Percentiles rank a stretch among this genome's conserved stretches.
Conservation (phyloP, 2,113 vertebrate species). For the Collichthys lucidus region DNA sequence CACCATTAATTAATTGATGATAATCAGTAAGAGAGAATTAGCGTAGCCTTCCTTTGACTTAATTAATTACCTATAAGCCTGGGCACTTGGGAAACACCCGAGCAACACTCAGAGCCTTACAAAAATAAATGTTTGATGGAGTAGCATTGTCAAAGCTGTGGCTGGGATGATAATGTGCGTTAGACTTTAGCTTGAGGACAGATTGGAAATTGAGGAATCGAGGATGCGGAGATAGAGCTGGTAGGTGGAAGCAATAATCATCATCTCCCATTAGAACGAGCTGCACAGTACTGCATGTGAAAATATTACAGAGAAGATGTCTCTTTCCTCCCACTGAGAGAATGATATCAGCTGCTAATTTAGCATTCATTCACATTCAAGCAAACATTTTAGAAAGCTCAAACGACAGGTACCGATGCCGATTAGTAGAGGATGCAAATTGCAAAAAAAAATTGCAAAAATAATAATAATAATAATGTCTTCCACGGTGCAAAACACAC, state of each 20-base stretch:
- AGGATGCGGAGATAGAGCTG: not conserved
- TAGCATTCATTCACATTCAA: not conserved
- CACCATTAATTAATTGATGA: slow-evolving; percentile 82
- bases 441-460: too few species aligned
- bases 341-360: not conserved
- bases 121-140: slow-evolving; percentile 22
- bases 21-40: slow-evolving; percentile 76
- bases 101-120: slow-evolving; percentile 18
- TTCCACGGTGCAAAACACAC: not conserved
- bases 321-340: not conserved
- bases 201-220: not conserved
- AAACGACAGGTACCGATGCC: not conserved
- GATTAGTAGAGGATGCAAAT: not conserved
- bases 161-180: not conserved
- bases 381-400: not conserved
- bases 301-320: slow-evolving; percentile 4
- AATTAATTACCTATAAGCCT: slow-evolving; percentile 71
- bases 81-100: slow-evolving; percentile 41
- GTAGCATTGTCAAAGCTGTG: not conserved
- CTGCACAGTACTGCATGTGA: not conserved
- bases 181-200: not conserved
- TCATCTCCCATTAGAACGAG: not conserved
- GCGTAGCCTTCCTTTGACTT: slow-evolving; percentile 59
- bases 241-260: not conserved
- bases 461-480: too few species aligned